Base-by-base conservation (phyloP, 64 coral and sea anemone genomes). In the Actinia equina region DNA sequence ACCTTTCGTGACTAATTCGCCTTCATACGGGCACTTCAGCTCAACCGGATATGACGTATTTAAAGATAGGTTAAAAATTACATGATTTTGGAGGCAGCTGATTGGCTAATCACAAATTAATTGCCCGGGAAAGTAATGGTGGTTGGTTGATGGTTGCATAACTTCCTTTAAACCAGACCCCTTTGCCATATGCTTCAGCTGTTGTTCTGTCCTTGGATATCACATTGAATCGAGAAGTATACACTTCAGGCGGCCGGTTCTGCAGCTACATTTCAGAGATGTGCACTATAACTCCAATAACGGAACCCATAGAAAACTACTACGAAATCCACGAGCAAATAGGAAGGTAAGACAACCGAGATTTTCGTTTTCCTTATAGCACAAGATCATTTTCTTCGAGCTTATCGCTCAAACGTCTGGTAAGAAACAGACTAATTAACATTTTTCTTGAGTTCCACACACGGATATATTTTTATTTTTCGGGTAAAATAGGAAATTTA, bases 271-370 rank as follows among this genome's bases (percentile, higher is more conserved):
- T 51, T 44, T 81, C 2, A 22, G 62, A 85, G 6, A 85, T 85
- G 83, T 41, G 22, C 17, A 9, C 9, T 63, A 63, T 85, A 85
- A 77, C 86, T 30, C 91, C 94, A 18, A 69, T 83, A 55, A 85
- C 85, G 2, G 94, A 97, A 70, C 70, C 84, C 19, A 90, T 97
- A 82, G 94, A 97, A 42, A 93, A 90, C 81, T 88, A 89, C 82
- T 97, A 93, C 78, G 94, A 97, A 37, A 89, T 97, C 89, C 86
- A 80, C 80, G 86, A 90, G 26, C 86, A 97, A 86, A 97, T 97
- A 17, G 94, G 94, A 71, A 93, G 94, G 94, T 97, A 86, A 60
- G 19, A 5, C 69, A 42, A 30, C 25, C 82, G 20, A 26, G 18
- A 54, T 49, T 86, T 77, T 56, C 85, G 61, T 89, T 65, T 30